A percentile compares a stretch with the other conserved stretches of the same genome.
Evolutionary conservation across 2,888 invertebrate species (phyloP).

Genomic region (Cactoblastis cactorum): DNA sequence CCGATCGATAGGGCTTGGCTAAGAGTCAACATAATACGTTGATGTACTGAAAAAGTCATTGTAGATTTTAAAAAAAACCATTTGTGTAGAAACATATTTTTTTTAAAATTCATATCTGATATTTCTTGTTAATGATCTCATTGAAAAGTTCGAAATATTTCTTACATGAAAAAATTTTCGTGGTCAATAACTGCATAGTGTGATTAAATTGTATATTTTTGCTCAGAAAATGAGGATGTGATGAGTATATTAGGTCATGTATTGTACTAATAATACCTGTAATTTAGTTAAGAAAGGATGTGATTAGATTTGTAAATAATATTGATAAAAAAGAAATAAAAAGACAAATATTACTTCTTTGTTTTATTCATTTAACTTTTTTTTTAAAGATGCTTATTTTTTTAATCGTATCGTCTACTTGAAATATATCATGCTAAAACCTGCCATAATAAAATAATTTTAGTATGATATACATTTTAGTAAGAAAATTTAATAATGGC

Average conservation of each 20-base stretch:
- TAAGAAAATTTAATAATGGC: too few relatives aligned
- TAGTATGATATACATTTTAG: too few relatives aligned
- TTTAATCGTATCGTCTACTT: too few relatives aligned
- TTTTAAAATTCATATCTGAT: background rate
- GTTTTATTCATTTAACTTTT: constrained; percentile 20
- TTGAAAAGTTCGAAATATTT: too few relatives aligned
- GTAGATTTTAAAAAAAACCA: too few relatives aligned
- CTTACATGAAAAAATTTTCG: background rate
- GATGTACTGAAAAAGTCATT: too few relatives aligned
- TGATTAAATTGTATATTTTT: constrained; percentile 27
- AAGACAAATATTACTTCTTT: constrained; percentile 27
- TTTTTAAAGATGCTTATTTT: too few relatives aligned
- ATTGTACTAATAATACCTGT: constrained; percentile 47
- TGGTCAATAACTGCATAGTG: constrained; percentile 27
- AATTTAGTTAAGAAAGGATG: constrained; percentile 68
- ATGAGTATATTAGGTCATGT: constrained; percentile 46
- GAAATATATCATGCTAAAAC: too few relatives aligned
- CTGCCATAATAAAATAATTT: too few relatives aligned
- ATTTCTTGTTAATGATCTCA: background rate
- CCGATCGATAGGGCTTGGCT: too few relatives aligned
- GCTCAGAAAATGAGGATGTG: constrained; percentile 37
- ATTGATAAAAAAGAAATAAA: constrained; percentile 57
- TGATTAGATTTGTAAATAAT: constrained; percentile 79
- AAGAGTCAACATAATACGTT: too few relatives aligned
- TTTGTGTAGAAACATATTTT: too few relatives aligned